Evolutionary conservation across 2,888 invertebrate species (phyloP).

Genomic region (Aporophyla lueneburgensis): DNA sequence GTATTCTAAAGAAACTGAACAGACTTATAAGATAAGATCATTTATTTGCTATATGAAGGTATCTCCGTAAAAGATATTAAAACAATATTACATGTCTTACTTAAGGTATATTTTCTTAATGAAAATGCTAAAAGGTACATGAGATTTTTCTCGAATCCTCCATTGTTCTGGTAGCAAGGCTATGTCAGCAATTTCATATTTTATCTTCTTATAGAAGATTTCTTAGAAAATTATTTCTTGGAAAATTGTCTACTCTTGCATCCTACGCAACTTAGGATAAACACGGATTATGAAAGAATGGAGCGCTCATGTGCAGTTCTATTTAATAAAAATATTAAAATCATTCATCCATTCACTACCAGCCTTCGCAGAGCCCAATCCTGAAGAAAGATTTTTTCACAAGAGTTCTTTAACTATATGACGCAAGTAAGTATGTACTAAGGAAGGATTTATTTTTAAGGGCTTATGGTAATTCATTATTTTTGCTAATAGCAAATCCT

Average conservation of each 20-base stretch:
- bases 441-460: not conserved
- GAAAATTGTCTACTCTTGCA: slow-evolving; percentile 12
- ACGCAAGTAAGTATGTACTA: not conserved
- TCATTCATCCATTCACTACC: not conserved
- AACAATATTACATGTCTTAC: not conserved
- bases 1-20: not conserved
- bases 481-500: not conserved
- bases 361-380: not conserved
- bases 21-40: too few species aligned
- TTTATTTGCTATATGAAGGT: not conserved
- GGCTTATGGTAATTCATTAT: not conserved
- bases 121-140: not conserved
- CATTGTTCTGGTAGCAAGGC: slow-evolving; percentile 13
- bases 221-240: slow-evolving; percentile 17
- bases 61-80: not conserved
- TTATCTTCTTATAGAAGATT: slow-evolving; percentile 5
- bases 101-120: too few species aligned
- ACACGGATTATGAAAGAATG: slow-evolving; percentile 29
- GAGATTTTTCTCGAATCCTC: not conserved
- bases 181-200: slow-evolving; percentile 30
- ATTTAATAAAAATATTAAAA: not conserved
- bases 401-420: not conserved
- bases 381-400: too few species aligned
- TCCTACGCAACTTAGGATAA: slow-evolving; percentile 16
- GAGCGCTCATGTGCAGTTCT: not conserved